A percentile compares a stretch with the other conserved stretches of the same genome.
phyloP scores from a whole-genome alignment of 1,140 invertebrate species.

The Pararge aegeria region DNA sequence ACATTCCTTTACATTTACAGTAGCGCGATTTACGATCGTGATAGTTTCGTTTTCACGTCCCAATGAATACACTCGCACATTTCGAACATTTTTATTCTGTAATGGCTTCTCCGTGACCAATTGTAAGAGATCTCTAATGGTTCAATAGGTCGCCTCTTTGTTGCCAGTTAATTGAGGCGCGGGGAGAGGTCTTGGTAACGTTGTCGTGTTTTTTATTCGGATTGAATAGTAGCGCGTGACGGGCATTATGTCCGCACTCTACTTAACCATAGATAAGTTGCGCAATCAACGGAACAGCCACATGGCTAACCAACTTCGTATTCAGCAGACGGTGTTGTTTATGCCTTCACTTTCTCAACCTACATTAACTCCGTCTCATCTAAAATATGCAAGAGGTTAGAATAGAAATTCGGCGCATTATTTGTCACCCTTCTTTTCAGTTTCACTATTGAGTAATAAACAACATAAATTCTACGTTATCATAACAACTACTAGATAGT shows the following conservation, averaged over 20 bases:
- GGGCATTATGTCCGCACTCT: slow-evolving; percentile 54
- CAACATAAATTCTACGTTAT: too few relatives aligned
- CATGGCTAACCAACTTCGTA: slow-evolving; percentile 44
- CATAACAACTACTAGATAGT: too few relatives aligned
- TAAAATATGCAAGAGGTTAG: background rate
- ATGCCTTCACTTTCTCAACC: slow-evolving; percentile 69
- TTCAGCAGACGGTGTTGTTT: slow-evolving; percentile 46
- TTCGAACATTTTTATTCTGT: slow-evolving; percentile 54
- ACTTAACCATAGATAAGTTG: slow-evolving; percentile 59
- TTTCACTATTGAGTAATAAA: too few relatives aligned
- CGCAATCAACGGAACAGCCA: slow-evolving; percentile 55
- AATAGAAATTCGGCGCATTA: background rate
- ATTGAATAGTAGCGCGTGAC: slow-evolving; percentile 48
- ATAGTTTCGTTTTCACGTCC: slow-evolving; percentile 75
- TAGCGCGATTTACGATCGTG: slow-evolving; percentile 67
- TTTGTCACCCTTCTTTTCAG: background rate
- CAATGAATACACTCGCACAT: slow-evolving; percentile 54
- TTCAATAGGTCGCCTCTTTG: slow-evolving; percentile 55
- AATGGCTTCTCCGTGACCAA: slow-evolving; percentile 50
- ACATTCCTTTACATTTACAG: slow-evolving; percentile 68
- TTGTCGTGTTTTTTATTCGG: slow-evolving; percentile 47
- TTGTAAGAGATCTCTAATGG: slow-evolving; percentile 44
- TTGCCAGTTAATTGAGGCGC: slow-evolving; percentile 24
- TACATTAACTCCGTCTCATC: slow-evolving; percentile 22
- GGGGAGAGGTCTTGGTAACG: slow-evolving; percentile 31